These are phyloP conservation scores for Gambusia holbrooki DNA, from an alignment of 2,113 vertebrate species.

Conservation along the genomic window DNA sequence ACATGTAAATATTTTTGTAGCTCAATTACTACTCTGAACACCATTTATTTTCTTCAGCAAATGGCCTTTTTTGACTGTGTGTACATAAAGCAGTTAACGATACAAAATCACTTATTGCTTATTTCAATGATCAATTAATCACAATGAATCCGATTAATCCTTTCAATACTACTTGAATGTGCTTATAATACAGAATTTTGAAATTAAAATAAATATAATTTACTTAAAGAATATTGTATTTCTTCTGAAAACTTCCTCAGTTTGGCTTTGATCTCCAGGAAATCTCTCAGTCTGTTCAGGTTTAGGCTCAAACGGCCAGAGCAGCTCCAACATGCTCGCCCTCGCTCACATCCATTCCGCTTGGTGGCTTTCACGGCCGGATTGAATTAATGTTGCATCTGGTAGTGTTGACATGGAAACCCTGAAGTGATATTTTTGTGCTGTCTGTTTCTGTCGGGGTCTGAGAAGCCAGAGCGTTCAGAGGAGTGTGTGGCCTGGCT, in stretches of 20 bases:
- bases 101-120: too few species aligned
- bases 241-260: background rate
- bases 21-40: too few species aligned
- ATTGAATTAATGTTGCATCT: conserved; percentile 75
- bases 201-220: background rate
- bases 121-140: too few species aligned
- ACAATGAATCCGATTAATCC: too few species aligned
- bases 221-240: background rate
- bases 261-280: conserved; percentile 3
- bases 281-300: background rate
- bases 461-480: conserved; percentile 47
- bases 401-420: conserved; percentile 70
- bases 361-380: conserved; percentile 60
- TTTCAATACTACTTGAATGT: background rate
- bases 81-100: too few species aligned
- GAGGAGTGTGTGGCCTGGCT: conserved; percentile 36
- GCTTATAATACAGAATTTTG: background rate
- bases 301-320: conserved; percentile 5
- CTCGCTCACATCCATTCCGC: conserved; percentile 46
- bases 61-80: too few species aligned
- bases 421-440: conserved; percentile 72
- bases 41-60: too few species aligned
- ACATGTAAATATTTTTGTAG: too few species aligned
- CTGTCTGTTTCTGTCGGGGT: conserved; percentile 65
- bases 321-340: conserved; percentile 23